Conservation (phyloP, 1,140 invertebrate genomes). For the Polyergus mexicanus region DNA sequence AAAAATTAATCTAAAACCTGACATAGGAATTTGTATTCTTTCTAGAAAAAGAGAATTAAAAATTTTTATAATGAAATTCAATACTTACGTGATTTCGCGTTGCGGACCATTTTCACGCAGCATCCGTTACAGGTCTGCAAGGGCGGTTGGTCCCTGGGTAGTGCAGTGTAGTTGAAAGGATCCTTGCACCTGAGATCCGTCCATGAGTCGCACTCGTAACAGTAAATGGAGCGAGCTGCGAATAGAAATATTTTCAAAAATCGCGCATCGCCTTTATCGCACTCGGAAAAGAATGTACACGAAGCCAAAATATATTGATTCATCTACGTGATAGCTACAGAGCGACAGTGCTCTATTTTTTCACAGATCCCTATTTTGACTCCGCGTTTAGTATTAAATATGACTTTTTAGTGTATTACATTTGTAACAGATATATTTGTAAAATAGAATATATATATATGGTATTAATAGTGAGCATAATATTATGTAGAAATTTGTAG, state of each 20-base stretch:
- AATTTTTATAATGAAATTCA: neutral
- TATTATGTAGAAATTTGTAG: neutral
- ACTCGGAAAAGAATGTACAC: slow-evolving; percentile 29
- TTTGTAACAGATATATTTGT: neutral
- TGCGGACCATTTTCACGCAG: slow-evolving; percentile 97
- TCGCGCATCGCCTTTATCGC: neutral
- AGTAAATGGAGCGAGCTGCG: slow-evolving; percentile 94
- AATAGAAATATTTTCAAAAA: slow-evolving; percentile 39
- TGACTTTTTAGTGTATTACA: neutral
- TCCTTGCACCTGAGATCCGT: slow-evolving; percentile 95
- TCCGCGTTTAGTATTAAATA: slow-evolving; percentile 8
- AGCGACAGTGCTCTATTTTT: neutral
- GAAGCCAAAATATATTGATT: neutral
- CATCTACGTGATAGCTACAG: neutral
- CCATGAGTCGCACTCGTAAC: slow-evolving; percentile 97
- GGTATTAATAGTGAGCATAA: neutral
- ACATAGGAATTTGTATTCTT: neutral
- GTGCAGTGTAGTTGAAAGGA: slow-evolving; percentile 96
- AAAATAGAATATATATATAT: neutral
- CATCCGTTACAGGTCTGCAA: slow-evolving; percentile 96
- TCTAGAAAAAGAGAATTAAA: neutral
- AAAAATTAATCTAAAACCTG: neutral
- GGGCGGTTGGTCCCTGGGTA: slow-evolving; percentile 93
- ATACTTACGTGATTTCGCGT: slow-evolving; percentile 94
- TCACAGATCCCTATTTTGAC: neutral